Evolutionary conservation across 2,888 invertebrate species (phyloP), one percentile per base, ranked within the genome.

Genomic region (Anodontia alba): DNA sequence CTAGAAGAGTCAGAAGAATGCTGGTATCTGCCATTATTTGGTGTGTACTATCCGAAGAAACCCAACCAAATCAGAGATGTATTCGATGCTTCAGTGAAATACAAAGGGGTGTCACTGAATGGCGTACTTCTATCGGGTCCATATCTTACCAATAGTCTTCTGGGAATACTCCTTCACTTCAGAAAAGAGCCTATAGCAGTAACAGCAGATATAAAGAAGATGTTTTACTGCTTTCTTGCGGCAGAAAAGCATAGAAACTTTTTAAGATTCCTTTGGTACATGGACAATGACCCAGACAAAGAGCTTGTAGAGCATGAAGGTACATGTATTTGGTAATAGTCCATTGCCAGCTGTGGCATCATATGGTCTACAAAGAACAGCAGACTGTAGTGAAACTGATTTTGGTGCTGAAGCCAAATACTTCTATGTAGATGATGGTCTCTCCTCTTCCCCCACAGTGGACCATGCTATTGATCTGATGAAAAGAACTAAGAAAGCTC

Each of bases 351-450:
- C 87, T 49, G 75, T 83, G 17, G 86, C 82, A 49, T 77, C 73
- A n/a, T 79, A 79, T 62, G 84, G 82, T 29, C 54, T 87, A 0
- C 26, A 67, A 31, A 80, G 74, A 71, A 67, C 81, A 29, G 26
- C 10, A 17, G 69, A 72, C n/a, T 76, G 26, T 78, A 81, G 81
- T 26, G n/a, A 10, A 15, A 81, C 78, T 51, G 75, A 73, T n/a
- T 3, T 20, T n/a, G 42, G 76, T 1, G 80, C 75, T 62, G 80
- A 88, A 7, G 49, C 62, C 0, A 31, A 42, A 7, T 46, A 81
- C 51, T 88, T 88, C 70, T 88, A 88, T 66, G 84, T 88, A 42
- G 87, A 86, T 42, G 84, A 88, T 72, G 86, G 78, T 3, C 66
- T 87, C 0, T 66, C 54, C 15, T 81, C 86, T 23, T 26, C n/a